A percentile compares a stretch with the other conserved stretches of the same genome.
phyloP scores from a whole-genome alignment of 2,113 vertebrate genomes.

The Chaenogobius annularis region DNA sequence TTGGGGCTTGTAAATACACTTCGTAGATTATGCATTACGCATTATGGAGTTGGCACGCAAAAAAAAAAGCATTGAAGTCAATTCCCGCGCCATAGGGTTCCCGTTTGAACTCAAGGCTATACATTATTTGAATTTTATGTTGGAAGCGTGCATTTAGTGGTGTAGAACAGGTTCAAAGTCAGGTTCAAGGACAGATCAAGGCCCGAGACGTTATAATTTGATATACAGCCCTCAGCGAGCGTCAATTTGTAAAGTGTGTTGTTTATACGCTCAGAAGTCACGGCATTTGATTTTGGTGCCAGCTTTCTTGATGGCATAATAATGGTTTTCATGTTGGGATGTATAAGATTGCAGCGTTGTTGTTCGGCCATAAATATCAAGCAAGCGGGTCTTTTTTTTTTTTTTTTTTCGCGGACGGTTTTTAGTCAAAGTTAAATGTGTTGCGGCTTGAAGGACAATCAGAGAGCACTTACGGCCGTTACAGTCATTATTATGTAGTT shows the following conservation, averaged over 20 bases:
- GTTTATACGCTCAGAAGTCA: neutral
- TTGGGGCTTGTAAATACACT: conserved; percentile 3
- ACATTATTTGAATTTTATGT: neutral
- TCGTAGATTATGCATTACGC: no score
- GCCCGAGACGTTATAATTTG: neutral
- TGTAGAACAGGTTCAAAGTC: conserved; percentile 1
- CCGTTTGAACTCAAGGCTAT: neutral
- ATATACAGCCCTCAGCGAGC: neutral
- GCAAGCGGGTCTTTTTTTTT: no score
- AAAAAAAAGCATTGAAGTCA: neutral
- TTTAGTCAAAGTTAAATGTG: no score
- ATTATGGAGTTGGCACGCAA: no score
- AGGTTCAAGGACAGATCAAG: neutral
- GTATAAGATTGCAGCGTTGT: no score
- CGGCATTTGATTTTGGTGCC: neutral
- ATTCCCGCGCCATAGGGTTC: neutral
- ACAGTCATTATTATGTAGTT: no score
- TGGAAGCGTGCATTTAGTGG: neutral
- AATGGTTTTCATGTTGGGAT: neutral
- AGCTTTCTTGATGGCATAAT: neutral
- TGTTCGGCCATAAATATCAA: no score
- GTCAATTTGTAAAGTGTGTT: neutral
- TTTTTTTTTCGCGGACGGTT: no score
- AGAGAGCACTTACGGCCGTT: no score
- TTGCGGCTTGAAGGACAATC: no score